Conservation (phyloP, 2,113 vertebrate species). For the Speoplatyrhinus poulsoni region DNA sequence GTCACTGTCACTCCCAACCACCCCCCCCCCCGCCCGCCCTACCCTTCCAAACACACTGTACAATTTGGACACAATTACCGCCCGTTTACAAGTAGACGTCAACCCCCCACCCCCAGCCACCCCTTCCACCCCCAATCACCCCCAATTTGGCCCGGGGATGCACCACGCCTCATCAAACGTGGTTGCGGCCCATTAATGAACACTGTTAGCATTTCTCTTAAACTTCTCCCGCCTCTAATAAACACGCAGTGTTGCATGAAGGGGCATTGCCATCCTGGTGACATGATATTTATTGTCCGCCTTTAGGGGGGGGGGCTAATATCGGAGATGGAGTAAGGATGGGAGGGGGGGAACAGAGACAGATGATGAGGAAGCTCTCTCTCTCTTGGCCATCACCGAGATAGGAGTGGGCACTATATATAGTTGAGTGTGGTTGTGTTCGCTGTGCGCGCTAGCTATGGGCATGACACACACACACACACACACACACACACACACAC, state of each 20-base stretch:
- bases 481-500: not conserved
- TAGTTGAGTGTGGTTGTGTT: not conserved
- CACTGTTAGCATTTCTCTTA: conserved; percentile 99
- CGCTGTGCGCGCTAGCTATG: conserved; percentile 1
- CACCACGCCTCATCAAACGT: conserved; percentile 99
- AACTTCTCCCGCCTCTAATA: conserved; percentile 99
- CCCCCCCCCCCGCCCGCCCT: conserved; percentile 49
- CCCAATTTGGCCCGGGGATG: conserved; percentile 62
- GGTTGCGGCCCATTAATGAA: conserved; percentile 99
- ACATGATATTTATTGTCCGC: conserved; percentile 99
- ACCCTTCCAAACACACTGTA: conserved; percentile 74
- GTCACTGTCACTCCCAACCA: conserved; percentile 94
- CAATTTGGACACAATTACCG: conserved; percentile 99
- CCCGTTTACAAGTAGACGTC: conserved; percentile 98
- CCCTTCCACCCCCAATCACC: conserved; percentile 22
- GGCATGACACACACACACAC: not conserved
- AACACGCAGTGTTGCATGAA: conserved; percentile 99
- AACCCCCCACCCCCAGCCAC: conserved; percentile 70
- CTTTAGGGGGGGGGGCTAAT: conserved; percentile 72
- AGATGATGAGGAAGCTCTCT: conserved; percentile 70
- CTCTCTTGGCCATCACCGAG: not conserved
- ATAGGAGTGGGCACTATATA: conserved; percentile 17
- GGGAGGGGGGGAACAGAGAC: conserved; percentile 74
- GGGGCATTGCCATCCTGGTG: conserved; percentile 94
- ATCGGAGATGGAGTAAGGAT: conserved; percentile 47